Base-by-base conservation (phyloP, 2,888 invertebrate species). In the Lithosia quadra region DNA sequence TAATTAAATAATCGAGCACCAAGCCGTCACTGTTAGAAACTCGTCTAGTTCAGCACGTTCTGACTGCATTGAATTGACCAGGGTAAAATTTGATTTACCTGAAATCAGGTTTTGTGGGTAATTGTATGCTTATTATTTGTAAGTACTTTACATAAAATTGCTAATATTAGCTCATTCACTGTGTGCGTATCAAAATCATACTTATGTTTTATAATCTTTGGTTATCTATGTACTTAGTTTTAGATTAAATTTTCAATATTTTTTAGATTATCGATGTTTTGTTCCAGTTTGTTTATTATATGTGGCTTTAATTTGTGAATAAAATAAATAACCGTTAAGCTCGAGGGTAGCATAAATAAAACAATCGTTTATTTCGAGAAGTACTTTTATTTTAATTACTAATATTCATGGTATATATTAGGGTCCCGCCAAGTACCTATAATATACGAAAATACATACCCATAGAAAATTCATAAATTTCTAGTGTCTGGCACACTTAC, bases 391-490 rank as follows among this genome's bases (percentile, higher is more conserved):
- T 81, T 81, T 81, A 78, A 74, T 84, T 72, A 71, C 65, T 80
- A 78, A 75, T 80, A 78, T 78, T 74, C 69, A 81, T 80, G 75
- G 74, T 77, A 79, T 77, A 79, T 75, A 84, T 87, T 78, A 88
- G 91, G 91, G 91, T 91, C 92, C 91, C 92, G 67, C 86, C 83
- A 86, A 88, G 85, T 89, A 49, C n/a, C 49, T 49, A 79, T 80
- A 72, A 63, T 72, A 79, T 73, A 80, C 58, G 68, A 81, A 86
- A 79, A 77, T 80, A 73, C 57, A 80, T 79, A 79, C 68, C 63
- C 72, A 71, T 82, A 77, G 72, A 78, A 78, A 76, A 81, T 71
- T 69, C 69, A 72, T 71, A 74, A 78, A 73, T 81, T 78, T 73
- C 74, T 73, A 81, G 76, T 80, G 80, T 87, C 86, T 86, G 87